A percentile compares a stretch with the other conserved stretches of the same genome.
phyloP scores from a whole-genome alignment of 2,888 invertebrate species.

The Xestia c-nigrum region DNA sequence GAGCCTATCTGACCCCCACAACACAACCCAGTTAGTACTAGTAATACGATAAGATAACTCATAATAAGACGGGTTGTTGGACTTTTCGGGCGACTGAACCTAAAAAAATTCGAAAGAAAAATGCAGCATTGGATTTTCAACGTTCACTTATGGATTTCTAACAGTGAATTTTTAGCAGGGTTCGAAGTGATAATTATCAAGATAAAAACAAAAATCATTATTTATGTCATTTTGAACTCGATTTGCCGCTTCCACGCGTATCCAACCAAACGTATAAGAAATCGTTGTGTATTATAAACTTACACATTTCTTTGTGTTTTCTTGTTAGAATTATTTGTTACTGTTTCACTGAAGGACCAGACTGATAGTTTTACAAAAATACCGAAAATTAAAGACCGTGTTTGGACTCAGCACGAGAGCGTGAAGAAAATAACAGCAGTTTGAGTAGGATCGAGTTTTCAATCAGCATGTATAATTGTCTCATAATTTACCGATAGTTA shows the following conservation, averaged over 20 bases:
- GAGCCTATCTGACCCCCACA: too few relatives aligned
- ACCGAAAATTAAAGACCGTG: too few relatives aligned
- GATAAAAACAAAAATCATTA: neutral
- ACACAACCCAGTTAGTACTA: too few relatives aligned
- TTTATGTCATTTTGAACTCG: neutral
- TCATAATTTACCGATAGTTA: neutral
- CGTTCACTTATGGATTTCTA: neutral
- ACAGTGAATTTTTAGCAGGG: neutral
- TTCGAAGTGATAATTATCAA: neutral
- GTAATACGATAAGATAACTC: too few relatives aligned
- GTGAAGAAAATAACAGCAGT: too few relatives aligned
- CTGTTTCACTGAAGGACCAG: too few relatives aligned
- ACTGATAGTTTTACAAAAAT: too few relatives aligned
- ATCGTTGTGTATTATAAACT: neutral
- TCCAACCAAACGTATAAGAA: neutral
- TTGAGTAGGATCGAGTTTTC: neutral
- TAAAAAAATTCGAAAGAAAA: neutral
- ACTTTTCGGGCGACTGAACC: too few relatives aligned
- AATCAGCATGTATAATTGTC: neutral
- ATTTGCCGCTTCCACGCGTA: neutral
- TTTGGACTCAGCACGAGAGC: too few relatives aligned
- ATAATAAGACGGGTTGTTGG: too few relatives aligned
- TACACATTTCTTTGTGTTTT: neutral
- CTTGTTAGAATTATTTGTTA: too few relatives aligned
- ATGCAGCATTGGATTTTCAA: neutral